Percentiles rank a stretch among this genome's conserved stretches.
These are phyloP conservation scores for Penelope pileata DNA, from an alignment of 2,113 vertebrate species.

Conservation along the genomic window DNA sequence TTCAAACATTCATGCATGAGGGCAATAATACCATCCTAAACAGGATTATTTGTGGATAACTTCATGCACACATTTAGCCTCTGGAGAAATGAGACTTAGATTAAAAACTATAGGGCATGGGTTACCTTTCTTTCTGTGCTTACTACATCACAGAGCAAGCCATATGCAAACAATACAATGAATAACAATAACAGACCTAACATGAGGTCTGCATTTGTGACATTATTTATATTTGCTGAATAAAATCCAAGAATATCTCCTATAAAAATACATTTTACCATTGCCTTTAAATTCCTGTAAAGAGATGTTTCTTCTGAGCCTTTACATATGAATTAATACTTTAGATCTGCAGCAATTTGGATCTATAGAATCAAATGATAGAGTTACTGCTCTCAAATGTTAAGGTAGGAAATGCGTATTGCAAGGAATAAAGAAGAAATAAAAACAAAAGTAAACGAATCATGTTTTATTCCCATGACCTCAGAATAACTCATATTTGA, in stretches of 20 bases:
- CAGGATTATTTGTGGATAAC: conserved; percentile 36
- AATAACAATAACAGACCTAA: background rate
- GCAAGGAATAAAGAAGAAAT: background rate
- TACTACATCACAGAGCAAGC: conserved; percentile 28
- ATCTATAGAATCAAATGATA: background rate
- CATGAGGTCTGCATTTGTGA: background rate
- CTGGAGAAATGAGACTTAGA: conserved; percentile 6
- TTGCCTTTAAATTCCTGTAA: background rate
- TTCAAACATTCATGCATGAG: conserved; percentile 46
- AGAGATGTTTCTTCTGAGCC: background rate
- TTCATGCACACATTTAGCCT: conserved; percentile 30
- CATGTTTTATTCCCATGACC: background rate
- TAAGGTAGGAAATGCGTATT: background rate
- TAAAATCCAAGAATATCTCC: conserved; percentile 16
- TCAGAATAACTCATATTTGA: background rate
- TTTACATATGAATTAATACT: background rate
- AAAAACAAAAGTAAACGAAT: background rate
- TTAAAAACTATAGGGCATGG: background rate
- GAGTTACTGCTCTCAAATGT: background rate
- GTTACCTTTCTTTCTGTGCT: conserved; percentile 24
- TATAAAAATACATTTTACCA: background rate
- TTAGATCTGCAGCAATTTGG: background rate
- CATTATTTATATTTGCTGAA: conserved; percentile 13
- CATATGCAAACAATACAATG: background rate
- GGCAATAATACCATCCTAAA: conserved; percentile 28